These are phyloP conservation scores for Alces alces DNA, from an alignment of 2,113 vertebrate species.

Conservation along the genomic window DNA sequence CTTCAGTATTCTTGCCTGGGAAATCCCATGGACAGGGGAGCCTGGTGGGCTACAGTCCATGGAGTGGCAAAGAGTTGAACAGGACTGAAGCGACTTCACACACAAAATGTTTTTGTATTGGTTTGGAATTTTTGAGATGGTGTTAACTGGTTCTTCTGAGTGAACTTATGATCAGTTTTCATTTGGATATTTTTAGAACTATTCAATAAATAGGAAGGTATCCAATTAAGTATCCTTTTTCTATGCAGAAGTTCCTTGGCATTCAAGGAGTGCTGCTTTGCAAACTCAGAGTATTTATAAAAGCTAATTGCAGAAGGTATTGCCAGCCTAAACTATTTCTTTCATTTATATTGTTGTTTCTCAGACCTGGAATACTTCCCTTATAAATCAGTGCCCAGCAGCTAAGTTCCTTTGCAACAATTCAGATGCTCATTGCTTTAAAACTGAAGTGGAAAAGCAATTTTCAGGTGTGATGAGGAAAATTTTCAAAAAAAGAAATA, in stretches of 20 bases:
- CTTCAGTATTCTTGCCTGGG: not conserved
- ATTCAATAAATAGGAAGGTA: not conserved
- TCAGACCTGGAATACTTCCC: not conserved
- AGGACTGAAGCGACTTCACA: not conserved
- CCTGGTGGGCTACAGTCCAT: not conserved
- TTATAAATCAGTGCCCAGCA: not conserved
- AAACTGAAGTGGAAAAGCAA: not conserved
- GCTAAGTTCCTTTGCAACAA: not conserved
- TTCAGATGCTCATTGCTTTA: not conserved
- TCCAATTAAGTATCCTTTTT: not conserved
- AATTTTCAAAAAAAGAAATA: not conserved
- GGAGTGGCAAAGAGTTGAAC: not conserved
- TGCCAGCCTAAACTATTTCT: not conserved
- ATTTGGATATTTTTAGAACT: slow-evolving; percentile 3
- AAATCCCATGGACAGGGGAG: not conserved
- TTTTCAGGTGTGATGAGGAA: not conserved
- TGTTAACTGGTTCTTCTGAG: not conserved
- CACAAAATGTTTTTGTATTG: not conserved
- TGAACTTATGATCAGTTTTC: not conserved
- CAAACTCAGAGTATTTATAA: not conserved
- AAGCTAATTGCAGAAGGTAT: not conserved
- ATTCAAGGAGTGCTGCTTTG: not conserved
- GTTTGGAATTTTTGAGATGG: not conserved
- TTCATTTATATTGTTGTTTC: not conserved
- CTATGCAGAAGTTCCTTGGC: not conserved